These are phyloP conservation scores for Meloidogyne chitwoodi DNA, from an alignment of 1,140 invertebrate species.

Conservation along the genomic window DNA sequence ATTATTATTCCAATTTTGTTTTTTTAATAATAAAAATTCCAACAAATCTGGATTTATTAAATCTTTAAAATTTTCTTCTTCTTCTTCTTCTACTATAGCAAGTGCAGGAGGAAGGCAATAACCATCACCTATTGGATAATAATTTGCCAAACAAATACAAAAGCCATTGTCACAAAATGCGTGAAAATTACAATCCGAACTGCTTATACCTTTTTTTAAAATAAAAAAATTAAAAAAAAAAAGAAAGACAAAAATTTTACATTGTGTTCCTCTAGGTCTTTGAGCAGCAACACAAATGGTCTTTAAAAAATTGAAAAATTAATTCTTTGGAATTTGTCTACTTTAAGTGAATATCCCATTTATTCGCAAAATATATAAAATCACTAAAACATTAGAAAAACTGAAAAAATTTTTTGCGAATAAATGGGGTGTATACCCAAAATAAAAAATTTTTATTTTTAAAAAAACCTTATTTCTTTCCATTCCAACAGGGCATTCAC, in stretches of 20 bases:
- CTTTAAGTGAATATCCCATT: no score
- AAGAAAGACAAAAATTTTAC: not conserved
- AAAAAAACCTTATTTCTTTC: constrained; percentile 27
- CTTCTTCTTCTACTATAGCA: constrained; percentile 36
- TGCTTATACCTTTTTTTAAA: constrained; percentile 20
- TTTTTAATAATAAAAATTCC: no score
- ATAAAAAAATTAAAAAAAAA: not conserved
- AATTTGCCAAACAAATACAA: constrained; percentile 49
- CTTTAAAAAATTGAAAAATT: not conserved
- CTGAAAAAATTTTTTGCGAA: no score
- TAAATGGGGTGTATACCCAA: no score
- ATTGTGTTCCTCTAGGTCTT: constrained; percentile 20
- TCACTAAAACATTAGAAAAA: no score
- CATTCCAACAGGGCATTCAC: constrained; percentile 53
- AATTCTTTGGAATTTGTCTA: no score
- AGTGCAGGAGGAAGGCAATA: constrained; percentile 43
- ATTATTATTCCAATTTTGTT: no score
- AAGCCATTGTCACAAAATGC: constrained; percentile 57
- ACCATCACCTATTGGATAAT: constrained; percentile 27
- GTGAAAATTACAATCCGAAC: constrained; percentile 48
- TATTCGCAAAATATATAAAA: no score
- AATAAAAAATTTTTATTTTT: not conserved
- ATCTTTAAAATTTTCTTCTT: constrained; percentile 37
- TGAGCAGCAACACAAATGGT: constrained; percentile 20
- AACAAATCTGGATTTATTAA: constrained; percentile 15